Conservation (phyloP, 2,797 vertebrate species). For the Thripadectes ignobilis region DNA sequence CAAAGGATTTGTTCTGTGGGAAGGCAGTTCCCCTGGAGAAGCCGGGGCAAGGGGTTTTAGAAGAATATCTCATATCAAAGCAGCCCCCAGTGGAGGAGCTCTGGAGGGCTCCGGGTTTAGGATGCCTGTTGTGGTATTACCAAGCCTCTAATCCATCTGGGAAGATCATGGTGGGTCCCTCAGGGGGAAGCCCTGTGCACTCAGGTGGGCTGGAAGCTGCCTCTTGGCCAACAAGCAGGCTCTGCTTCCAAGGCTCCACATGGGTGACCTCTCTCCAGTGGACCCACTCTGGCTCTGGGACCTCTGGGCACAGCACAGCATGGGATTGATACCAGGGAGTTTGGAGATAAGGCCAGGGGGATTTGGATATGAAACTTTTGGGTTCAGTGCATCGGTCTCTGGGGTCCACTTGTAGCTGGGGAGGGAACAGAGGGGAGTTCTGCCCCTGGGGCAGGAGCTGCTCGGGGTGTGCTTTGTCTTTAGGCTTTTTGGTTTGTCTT, state of each 20-base stretch:
- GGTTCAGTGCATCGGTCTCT: background rate
- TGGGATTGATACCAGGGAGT: background rate
- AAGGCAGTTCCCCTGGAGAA: background rate
- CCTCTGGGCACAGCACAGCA: background rate
- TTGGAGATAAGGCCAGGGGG: background rate
- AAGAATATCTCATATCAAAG: background rate
- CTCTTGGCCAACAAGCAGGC: background rate
- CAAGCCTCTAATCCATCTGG: background rate
- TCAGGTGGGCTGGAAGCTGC: background rate
- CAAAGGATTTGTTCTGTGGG: background rate
- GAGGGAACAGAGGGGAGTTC: background rate
- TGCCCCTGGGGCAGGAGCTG: background rate
- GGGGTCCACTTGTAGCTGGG: fast-evolving
- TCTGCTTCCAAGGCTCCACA: fast-evolving
- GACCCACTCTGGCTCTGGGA: background rate
- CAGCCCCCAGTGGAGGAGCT: background rate
- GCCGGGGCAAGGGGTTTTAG: background rate
- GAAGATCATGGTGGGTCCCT: fast-evolving
- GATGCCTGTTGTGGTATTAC: background rate
- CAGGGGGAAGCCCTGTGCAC: background rate
- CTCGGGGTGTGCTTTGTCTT: background rate
- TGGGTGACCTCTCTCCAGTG: fast-evolving
- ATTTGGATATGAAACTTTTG: background rate
- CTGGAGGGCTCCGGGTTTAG: background rate
- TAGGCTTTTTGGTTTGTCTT: background rate